Evolutionary conservation across 2,113 vertebrate genomes (phyloP).

Genomic region (Scomber colias): DNA sequence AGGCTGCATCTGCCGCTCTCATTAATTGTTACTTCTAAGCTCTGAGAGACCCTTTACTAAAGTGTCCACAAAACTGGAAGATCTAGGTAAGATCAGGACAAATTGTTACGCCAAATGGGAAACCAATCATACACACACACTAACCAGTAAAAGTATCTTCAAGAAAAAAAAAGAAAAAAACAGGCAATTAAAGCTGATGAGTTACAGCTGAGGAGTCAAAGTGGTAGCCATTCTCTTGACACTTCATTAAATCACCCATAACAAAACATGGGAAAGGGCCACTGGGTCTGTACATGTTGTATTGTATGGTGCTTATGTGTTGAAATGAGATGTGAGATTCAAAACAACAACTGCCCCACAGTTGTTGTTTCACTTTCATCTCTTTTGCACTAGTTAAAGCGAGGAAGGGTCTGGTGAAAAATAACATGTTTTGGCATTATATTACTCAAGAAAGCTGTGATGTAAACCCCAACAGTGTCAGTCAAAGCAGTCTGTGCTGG

Average conservation of each 20-base stretch:
- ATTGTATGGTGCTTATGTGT: conserved; percentile 10
- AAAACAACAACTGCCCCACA: not conserved
- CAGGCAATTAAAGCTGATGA: conserved; percentile 70
- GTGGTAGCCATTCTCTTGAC: conserved; percentile 61
- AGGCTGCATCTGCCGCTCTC: conserved; percentile 46
- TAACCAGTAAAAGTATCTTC: conserved; percentile 44
- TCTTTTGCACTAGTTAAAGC: not conserved
- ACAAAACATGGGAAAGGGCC: conserved; percentile 39
- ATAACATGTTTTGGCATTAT: not conserved
- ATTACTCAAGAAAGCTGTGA: not conserved
- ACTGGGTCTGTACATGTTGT: not conserved
- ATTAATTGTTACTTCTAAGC: conserved; percentile 32
- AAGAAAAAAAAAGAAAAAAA: conserved; percentile 46
- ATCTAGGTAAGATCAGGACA: conserved; percentile 68
- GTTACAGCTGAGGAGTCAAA: conserved; percentile 64
- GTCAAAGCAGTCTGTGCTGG: conserved; percentile 19
- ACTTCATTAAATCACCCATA: conserved; percentile 51
- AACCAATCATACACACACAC: conserved; percentile 40
- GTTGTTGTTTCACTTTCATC: conserved; percentile 14
- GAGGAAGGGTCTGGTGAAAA: conserved; percentile 4
- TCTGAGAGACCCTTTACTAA: conserved; percentile 46
- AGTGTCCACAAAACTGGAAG: conserved; percentile 43
- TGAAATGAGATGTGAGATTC: conserved; percentile 3
- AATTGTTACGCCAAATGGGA: conserved; percentile 59
- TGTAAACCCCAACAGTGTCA: conserved; percentile 10